phyloP scores from a whole-genome alignment of 2,797 vertebrate species.

The Sebastes dallii region DNA sequence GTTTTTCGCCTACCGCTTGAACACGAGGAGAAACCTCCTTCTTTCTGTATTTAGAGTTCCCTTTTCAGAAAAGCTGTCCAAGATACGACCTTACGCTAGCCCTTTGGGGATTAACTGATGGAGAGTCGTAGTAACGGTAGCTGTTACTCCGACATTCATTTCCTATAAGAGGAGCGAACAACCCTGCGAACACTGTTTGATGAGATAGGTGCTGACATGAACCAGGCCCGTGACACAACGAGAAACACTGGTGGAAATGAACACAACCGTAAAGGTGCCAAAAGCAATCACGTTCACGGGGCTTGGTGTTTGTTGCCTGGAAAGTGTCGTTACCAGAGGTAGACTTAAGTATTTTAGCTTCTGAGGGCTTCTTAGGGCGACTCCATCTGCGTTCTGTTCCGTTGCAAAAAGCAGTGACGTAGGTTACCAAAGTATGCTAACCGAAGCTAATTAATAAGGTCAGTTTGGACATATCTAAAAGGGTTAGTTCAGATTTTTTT shows the following conservation, averaged over 20 bases:
- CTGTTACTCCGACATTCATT: neutral
- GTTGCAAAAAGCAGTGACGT: too few relatives aligned
- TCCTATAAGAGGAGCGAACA: neutral
- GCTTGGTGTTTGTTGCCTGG: neutral
- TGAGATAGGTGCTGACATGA: neutral
- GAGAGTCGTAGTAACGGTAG: neutral
- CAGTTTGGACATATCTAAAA: too few relatives aligned
- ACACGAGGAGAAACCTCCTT: neutral
- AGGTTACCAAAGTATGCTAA: neutral
- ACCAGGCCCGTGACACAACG: neutral
- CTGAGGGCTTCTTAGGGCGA: neutral
- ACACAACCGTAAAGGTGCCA: neutral
- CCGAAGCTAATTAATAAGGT: too few relatives aligned
- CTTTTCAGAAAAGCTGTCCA: neutral
- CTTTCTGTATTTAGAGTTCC: neutral
- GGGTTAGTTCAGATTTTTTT: fast-evolving
- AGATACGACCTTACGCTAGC: neutral
- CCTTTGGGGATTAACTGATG: neutral
- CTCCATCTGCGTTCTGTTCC: neutral
- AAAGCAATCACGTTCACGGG: neutral
- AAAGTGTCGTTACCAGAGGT: neutral
- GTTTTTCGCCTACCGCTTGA: neutral
- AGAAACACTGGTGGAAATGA: neutral
- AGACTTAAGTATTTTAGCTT: neutral
- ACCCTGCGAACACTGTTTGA: neutral